Base-by-base conservation (phyloP, 2,888 invertebrate species). In the Acanthosepion pharaonis region DNA sequence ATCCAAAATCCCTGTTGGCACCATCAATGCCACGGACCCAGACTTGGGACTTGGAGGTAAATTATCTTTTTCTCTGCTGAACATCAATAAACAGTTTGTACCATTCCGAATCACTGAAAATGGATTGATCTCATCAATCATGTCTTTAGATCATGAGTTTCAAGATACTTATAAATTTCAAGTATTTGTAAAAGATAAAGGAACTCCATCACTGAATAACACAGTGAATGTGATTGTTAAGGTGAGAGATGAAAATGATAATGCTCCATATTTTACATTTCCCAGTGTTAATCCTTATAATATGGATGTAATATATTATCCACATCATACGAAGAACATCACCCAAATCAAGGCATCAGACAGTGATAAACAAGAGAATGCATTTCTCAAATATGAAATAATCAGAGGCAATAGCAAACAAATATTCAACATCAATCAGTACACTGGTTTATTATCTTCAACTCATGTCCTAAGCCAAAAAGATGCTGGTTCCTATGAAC, bases 381-480 rank as follows among this genome's bases (percentile, higher is more conserved):
- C 78, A 33, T 78, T 78, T 33, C 78, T 78, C n/a, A 78, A 78
- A 78, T 78, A 78, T 78, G 78, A 78, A 78, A 78, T 78, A 78
- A 78, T 78, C 78, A 78, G 78, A 78, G 78, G 78, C n/a, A 78
- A 78, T 78, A 78, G 78, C 78, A 78, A 78, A 33, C 78, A 78
- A 18, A 78, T 78, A 78, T 78, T 78, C 78, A 78, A 33, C 78
- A 78, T 78, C 78, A 78, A 78, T 11, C 78, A 78, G n/a, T 78
- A 78, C 78, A 78, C 78, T 78, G 78, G 78, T 33, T 78, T 78
- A 15, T 78, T 78, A 33, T 78, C n/a, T 78, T 78, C 78, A 78
- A 78, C 78, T 78, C 78, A 78, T 78, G 78, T 78, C n/a, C 78
- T 78, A 78, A 78, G 78, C 78, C 78, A 78, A 78, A n/a, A 78